Conservation (phyloP, 2,888 invertebrate species). For the Oligia fasciuncula region DNA sequence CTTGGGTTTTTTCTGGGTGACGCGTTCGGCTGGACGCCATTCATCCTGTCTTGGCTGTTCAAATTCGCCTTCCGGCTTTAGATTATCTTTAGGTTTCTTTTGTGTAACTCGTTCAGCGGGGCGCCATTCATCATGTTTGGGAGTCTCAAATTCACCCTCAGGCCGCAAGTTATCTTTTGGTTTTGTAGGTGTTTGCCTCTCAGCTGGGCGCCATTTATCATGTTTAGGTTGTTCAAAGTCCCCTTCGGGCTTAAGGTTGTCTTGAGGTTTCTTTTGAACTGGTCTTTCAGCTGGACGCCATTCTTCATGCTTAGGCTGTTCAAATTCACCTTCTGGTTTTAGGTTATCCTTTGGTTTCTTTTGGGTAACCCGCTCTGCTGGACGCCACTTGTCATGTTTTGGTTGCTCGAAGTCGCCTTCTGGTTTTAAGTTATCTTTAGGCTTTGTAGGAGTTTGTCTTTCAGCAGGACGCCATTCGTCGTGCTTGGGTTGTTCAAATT, state of each 20-base stretch:
- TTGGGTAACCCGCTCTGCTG: constrained; percentile 30
- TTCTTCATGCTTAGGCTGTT: constrained; percentile 45
- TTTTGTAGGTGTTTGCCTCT: constrained; percentile 77
- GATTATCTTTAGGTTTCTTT: constrained; percentile 81
- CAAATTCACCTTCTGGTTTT: constrained; percentile 44
- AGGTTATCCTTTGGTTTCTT: constrained; percentile 38
- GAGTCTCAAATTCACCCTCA: constrained; percentile 84
- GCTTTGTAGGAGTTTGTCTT: constrained; percentile 71
- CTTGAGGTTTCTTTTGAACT: constrained; percentile 38
- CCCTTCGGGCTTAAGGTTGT: constrained; percentile 64
- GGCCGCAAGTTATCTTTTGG: constrained; percentile 83
- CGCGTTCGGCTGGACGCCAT: constrained; percentile 87
- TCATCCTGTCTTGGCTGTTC: constrained; percentile 81
- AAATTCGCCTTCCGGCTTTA: constrained; percentile 88
- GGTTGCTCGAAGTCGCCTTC: constrained; percentile 90
- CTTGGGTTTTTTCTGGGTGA: constrained; percentile 78
- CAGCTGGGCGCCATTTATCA: constrained; percentile 75
- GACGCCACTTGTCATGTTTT: constrained; percentile 73
- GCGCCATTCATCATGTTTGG: constrained; percentile 73
- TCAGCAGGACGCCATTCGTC: constrained; percentile 87
- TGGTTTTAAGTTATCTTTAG: constrained; percentile 87
- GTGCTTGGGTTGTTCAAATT: constrained; percentile 83
- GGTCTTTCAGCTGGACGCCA: constrained; percentile 41
- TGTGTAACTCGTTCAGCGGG: constrained; percentile 72
- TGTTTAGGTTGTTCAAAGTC: constrained; percentile 86